phyloP scores from a whole-genome alignment of 1,140 invertebrate species.

The Pachyrhynchus sulphureomaculatus region DNA sequence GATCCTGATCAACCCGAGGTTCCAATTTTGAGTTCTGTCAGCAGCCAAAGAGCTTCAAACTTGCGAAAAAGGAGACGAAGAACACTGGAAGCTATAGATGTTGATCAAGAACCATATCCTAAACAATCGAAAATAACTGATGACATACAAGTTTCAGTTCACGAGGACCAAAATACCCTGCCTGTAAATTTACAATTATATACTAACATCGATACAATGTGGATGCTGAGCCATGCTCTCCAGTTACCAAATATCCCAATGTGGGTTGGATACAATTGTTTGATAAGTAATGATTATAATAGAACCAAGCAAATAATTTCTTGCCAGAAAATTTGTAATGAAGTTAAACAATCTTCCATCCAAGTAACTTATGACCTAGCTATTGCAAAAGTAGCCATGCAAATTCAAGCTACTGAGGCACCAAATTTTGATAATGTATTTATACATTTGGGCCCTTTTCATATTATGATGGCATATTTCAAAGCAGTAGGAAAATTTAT shows the following conservation, averaged over 20 bases:
- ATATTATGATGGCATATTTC: conserved; percentile 49
- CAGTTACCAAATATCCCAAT: no score
- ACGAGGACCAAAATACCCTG: no score
- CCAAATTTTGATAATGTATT: conserved; percentile 37
- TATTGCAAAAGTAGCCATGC: conserved; percentile 51
- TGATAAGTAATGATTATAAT: conserved; percentile 32
- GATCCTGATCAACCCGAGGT: no score
- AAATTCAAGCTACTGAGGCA: conserved; percentile 32
- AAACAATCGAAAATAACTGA: conserved; percentile 17
- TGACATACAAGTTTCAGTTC: no score
- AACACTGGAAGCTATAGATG: no score
- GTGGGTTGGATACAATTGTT: conserved; percentile 39
- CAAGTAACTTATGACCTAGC: conserved; percentile 48
- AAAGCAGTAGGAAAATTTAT: conserved; percentile 47
- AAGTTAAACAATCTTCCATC: conserved; percentile 41
- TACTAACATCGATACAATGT: no score
- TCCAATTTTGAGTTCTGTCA: no score
- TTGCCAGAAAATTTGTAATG: conserved; percentile 37
- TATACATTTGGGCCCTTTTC: conserved; percentile 48
- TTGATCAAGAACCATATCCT: no score
- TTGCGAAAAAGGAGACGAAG: no score
- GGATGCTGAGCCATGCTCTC: no score
- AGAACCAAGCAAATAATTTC: conserved; percentile 32
- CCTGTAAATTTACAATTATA: no score
- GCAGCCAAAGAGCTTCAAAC: neutral